phyloP scores from a whole-genome alignment of 2,888 invertebrate genomes.

The Drosophila glabriapex region DNA sequence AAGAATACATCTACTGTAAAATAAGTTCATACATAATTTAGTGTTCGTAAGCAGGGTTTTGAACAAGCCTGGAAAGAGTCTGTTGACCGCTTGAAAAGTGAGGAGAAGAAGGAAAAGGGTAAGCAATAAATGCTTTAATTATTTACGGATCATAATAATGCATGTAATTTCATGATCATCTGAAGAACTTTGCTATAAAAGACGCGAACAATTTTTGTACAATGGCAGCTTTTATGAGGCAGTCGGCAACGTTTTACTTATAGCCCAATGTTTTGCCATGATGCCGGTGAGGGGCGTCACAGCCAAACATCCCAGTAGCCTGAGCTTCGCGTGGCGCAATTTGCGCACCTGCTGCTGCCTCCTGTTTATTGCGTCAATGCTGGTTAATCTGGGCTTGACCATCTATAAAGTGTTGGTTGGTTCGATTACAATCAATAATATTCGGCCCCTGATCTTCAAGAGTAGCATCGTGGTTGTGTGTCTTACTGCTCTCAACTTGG shows the following conservation, averaged over 20 bases:
- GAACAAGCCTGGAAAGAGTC: slow-evolving; percentile 46
- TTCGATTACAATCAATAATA: slow-evolving; percentile 78
- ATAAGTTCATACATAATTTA: slow-evolving; percentile 10
- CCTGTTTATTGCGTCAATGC: slow-evolving; percentile 58
- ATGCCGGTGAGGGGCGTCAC: slow-evolving; percentile 87
- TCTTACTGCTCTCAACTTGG: slow-evolving; percentile 85
- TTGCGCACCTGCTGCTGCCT: slow-evolving; percentile 78
- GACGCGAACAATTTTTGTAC: slow-evolving; percentile 74
- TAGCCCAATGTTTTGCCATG: slow-evolving; percentile 86
- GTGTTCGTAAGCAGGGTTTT: slow-evolving; percentile 49
- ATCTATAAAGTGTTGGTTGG: slow-evolving; percentile 71
- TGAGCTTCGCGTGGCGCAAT: slow-evolving; percentile 83
- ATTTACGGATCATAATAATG: background rate
- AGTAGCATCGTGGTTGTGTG: slow-evolving; percentile 71
- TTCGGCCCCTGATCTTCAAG: slow-evolving; percentile 83
- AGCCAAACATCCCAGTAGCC: slow-evolving; percentile 84
- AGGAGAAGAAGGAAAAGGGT: slow-evolving; percentile 9
- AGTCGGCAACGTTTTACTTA: slow-evolving; percentile 83
- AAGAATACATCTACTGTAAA: background rate
- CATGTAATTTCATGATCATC: background rate
- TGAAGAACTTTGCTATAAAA: slow-evolving; percentile 10
- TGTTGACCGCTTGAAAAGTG: slow-evolving; percentile 34
- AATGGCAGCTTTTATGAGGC: slow-evolving; percentile 84
- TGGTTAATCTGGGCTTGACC: slow-evolving; percentile 63
- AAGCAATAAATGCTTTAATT: background rate